Evolutionary conservation across 2,888 invertebrate species (phyloP).

Genomic region (Cheilosia urbana): DNA sequence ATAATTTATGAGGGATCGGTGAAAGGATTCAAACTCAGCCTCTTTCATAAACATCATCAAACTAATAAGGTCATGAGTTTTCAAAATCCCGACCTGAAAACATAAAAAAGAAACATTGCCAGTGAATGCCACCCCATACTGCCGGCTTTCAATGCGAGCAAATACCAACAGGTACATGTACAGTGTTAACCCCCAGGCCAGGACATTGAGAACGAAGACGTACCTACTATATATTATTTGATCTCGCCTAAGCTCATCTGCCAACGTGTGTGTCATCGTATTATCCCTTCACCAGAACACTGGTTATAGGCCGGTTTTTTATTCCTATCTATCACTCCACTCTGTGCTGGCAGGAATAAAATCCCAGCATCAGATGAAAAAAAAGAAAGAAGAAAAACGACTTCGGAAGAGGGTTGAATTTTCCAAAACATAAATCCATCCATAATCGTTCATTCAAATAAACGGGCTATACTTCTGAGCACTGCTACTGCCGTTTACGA

Average conservation of each 20-base stretch:
- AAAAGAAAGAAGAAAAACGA: constrained; percentile 2
- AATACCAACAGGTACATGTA: constrained; percentile 58
- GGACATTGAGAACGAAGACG: constrained; percentile 21
- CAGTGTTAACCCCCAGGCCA: constrained; percentile 24
- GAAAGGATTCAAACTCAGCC: constrained; percentile 44
- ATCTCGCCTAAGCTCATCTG: constrained; percentile 60
- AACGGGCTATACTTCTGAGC: constrained; percentile 40
- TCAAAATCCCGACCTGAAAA: constrained; percentile 6
- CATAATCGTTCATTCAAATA: constrained; percentile 45
- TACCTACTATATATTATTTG: constrained; percentile 58
- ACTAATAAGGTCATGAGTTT: constrained; percentile 47
- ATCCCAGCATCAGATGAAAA: constrained; percentile 35
- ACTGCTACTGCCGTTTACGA: not conserved
- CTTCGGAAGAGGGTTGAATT: constrained; percentile 20
- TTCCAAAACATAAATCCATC: constrained; percentile 57
- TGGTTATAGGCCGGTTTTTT: constrained; percentile 4
- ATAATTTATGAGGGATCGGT: constrained; percentile 56
- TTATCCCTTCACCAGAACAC: constrained; percentile 40
- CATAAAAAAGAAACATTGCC: constrained; percentile 43
- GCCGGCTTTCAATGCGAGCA: constrained; percentile 1
- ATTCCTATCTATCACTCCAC: not conserved
- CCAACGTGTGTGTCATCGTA: constrained; percentile 49
- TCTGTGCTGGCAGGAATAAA: constrained; percentile 9
- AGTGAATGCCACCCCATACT: constrained; percentile 4
- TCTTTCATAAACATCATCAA: constrained; percentile 51